Evolutionary conservation across 2,888 invertebrate species (phyloP).

Genomic region (Netelia virgata): DNA sequence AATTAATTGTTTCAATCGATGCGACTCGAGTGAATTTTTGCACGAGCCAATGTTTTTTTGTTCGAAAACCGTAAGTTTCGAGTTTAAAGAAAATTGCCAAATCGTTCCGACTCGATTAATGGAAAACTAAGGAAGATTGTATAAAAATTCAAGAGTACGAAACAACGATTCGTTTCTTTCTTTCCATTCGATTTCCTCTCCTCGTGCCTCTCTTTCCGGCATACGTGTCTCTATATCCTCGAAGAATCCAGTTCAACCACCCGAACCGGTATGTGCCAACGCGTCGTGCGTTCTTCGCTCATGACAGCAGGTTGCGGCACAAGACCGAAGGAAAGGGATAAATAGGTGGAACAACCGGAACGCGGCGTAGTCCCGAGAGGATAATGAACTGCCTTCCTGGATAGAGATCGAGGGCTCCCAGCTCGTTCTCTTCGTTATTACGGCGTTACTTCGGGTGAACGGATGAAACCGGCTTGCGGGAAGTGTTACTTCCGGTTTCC

Average conservation of each 20-base stretch:
- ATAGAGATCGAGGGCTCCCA: conserved; percentile 52
- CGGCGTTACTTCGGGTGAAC: conserved; percentile 51
- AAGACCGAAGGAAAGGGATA: conserved; percentile 51
- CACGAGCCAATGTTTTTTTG: too few species aligned
- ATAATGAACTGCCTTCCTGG: conserved; percentile 65
- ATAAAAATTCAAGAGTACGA: too few species aligned
- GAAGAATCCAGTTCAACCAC: conserved; percentile 63
- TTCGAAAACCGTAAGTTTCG: too few species aligned
- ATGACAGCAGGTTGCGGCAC: conserved; percentile 51
- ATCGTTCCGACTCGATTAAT: too few species aligned
- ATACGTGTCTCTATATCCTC: background rate
- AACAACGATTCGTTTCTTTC: too few species aligned
- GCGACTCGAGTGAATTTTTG: too few species aligned
- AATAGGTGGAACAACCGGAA: conserved; percentile 65
- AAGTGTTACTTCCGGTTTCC: conserved; percentile 62
- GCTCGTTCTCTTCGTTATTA: conserved; percentile 49
- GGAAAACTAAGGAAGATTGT: too few species aligned
- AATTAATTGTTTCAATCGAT: too few species aligned
- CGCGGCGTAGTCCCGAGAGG: conserved; percentile 52
- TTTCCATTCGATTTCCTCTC: background rate
- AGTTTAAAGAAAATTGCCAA: too few species aligned
- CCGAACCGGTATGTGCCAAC: conserved; percentile 50
- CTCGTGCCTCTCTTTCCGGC: background rate
- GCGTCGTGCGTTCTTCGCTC: conserved; percentile 32
- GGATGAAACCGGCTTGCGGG: conserved; percentile 53